Evolutionary conservation across 1,140 invertebrate species (phyloP).

Genomic region (Drosophila bocki): DNA sequence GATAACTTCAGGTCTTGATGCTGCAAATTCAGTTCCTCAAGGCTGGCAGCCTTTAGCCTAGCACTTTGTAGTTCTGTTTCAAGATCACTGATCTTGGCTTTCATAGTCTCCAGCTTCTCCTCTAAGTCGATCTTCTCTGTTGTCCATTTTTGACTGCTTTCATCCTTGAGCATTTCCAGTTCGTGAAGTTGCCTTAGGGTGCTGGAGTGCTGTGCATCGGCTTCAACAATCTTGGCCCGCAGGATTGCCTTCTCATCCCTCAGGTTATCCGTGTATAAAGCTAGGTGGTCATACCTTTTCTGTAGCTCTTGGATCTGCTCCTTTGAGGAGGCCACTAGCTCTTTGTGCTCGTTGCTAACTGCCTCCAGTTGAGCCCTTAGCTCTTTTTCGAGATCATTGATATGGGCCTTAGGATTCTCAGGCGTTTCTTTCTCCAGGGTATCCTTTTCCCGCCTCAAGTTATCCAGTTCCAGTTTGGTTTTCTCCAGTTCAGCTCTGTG

Average conservation of each 20-base stretch:
- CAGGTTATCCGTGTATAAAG: constrained; percentile 21
- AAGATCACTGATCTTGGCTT: constrained; percentile 23
- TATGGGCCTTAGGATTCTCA: not conserved
- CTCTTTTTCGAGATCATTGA: not conserved
- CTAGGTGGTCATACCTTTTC: constrained; percentile 17
- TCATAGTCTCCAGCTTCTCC: constrained; percentile 14
- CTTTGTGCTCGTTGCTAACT: not conserved
- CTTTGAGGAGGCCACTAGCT: constrained; percentile 4
- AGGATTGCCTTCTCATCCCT: constrained; percentile 41
- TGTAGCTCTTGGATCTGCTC: constrained; percentile 20
- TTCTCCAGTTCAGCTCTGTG: too few species aligned
- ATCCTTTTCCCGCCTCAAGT: constrained; percentile 8
- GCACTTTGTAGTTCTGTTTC: constrained; percentile 8
- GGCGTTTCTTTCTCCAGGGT: not conserved
- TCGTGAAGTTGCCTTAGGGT: not conserved
- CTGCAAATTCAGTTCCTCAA: constrained; percentile 22
- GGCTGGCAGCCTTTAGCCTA: not conserved
- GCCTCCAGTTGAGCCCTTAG: not conserved
- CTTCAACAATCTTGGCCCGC: constrained; percentile 13
- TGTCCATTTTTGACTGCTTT: not conserved
- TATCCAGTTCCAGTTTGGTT: constrained; percentile 12
- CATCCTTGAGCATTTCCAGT: not conserved
- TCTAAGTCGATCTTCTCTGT: constrained; percentile 4
- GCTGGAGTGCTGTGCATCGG: not conserved
- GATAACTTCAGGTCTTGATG: constrained; percentile 10